phyloP scores from a whole-genome alignment of 2,797 vertebrate species.

The Carapus acus region DNA sequence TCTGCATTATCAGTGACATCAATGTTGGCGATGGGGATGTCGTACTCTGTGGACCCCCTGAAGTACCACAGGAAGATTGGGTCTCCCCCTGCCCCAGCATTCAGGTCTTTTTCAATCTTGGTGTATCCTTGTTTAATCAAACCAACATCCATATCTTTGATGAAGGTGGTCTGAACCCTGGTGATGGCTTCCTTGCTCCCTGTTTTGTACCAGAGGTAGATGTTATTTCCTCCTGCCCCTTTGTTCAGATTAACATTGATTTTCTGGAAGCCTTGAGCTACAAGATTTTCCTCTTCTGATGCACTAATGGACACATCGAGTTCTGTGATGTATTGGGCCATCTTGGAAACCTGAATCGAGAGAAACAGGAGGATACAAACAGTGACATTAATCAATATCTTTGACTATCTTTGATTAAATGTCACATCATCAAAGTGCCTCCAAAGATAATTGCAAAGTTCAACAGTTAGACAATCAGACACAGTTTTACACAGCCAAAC shows the following conservation, averaged over 20 bases:
- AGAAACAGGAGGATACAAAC: neutral
- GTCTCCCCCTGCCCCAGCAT: neutral
- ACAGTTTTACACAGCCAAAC: no score
- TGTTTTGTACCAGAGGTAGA: conserved; percentile 19
- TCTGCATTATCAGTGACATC: neutral
- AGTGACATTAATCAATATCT: no score
- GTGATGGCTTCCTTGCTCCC: neutral
- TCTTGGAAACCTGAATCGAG: conserved; percentile 8
- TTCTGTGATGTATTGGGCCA: neutral
- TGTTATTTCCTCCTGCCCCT: neutral
- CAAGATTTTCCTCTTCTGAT: neutral
- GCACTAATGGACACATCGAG: neutral
- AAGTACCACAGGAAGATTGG: conserved; percentile 11
- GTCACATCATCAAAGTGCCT: no score
- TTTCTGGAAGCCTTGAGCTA: neutral
- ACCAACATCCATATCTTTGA: neutral
- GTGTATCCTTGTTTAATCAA: conserved; percentile 6
- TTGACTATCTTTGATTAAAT: no score
- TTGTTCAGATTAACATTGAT: conserved; percentile 18
- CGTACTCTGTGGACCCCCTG: neutral
- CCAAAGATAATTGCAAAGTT: no score
- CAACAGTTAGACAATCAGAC: no score
- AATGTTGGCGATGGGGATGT: conserved; percentile 10
- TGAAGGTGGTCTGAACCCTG: conserved; percentile 18
- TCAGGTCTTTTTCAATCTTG: neutral